A percentile compares a stretch with the other conserved stretches of the same genome.
phyloP scores from a whole-genome alignment of 2,888 invertebrate species.

The Noctua pronuba region DNA sequence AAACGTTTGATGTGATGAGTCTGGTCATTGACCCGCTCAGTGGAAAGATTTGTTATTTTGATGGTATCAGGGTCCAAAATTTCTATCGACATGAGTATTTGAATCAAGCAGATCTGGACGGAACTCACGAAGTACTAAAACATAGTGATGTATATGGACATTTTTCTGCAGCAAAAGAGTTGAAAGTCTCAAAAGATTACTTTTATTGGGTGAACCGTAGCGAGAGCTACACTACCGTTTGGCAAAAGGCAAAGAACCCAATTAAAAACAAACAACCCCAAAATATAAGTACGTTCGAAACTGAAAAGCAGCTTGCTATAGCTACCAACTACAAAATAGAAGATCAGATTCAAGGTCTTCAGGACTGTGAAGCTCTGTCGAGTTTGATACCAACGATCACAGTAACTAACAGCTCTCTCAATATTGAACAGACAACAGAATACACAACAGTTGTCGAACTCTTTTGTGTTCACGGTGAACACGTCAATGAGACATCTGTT shows the following conservation, averaged over 20 bases:
- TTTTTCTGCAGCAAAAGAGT: background rate
- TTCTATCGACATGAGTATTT: background rate
- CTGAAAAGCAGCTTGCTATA: background rate
- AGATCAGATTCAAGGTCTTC: background rate
- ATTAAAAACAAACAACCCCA: accelerated
- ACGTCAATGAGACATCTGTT: background rate
- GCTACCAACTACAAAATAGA: constrained; percentile 1
- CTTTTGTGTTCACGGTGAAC: no score
- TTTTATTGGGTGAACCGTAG: background rate
- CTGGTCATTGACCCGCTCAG: background rate
- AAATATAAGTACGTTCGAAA: background rate
- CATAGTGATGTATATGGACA: background rate
- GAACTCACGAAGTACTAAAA: background rate
- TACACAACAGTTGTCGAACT: constrained; percentile 6
- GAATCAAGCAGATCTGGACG: background rate
- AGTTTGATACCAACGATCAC: background rate
- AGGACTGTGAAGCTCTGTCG: background rate
- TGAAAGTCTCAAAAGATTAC: background rate
- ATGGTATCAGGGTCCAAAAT: background rate
- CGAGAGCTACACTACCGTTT: background rate
- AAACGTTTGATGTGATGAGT: accelerated
- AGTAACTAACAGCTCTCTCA: background rate
- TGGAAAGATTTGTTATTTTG: background rate
- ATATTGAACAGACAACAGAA: background rate
- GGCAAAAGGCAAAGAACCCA: background rate